phyloP scores from a whole-genome alignment of 2,113 vertebrate genomes.

The Tamias sibiricus region DNA sequence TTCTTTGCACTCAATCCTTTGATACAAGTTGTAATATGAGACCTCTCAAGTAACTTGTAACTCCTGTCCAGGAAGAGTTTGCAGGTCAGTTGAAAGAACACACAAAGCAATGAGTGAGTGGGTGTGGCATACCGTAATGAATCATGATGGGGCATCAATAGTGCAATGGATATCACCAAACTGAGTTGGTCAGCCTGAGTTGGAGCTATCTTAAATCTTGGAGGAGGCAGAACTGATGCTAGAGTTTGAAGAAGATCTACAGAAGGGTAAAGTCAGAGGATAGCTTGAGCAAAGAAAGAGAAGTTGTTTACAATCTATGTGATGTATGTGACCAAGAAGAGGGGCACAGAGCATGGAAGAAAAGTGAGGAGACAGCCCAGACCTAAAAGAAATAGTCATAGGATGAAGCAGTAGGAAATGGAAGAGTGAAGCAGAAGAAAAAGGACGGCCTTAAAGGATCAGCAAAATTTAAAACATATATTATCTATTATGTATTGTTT shows the following conservation, averaged over 20 bases:
- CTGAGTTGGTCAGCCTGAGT: not conserved
- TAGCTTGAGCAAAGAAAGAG: not conserved
- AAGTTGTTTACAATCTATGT: conserved; percentile 37
- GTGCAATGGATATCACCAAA: not conserved
- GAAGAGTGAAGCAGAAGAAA: not conserved
- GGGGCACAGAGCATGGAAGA: not conserved
- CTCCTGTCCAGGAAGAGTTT: not conserved
- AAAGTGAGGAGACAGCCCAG: not conserved
- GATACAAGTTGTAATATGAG: not conserved
- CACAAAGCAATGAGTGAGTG: not conserved
- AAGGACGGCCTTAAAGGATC: not conserved
- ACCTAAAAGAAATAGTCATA: not conserved
- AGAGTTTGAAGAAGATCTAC: not conserved
- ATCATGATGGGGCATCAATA: not conserved
- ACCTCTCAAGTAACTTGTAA: not conserved
- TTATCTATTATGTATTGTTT: not conserved
- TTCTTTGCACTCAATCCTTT: not conserved
- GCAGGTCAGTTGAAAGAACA: not conserved
- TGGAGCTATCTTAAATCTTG: not conserved
- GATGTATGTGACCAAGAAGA: not conserved
- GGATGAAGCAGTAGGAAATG: not conserved
- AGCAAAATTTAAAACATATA: not conserved
- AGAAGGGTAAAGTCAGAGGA: not conserved
- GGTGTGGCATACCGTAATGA: not conserved
- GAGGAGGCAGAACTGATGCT: not conserved